These are phyloP conservation scores for Rhodophaea formosa DNA, from an alignment of 2,888 invertebrate genomes.

Conservation along the genomic window DNA sequence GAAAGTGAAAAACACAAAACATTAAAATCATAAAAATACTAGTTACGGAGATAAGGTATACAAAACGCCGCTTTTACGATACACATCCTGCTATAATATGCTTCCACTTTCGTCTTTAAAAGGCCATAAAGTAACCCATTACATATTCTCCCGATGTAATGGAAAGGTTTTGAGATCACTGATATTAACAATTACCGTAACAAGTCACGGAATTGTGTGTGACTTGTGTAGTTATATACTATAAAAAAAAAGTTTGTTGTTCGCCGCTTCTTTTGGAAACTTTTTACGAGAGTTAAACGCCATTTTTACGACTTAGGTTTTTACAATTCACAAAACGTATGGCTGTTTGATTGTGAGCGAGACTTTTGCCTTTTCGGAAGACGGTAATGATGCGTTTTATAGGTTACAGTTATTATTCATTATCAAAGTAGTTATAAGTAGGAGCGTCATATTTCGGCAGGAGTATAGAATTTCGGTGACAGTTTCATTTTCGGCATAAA, in stretches of 20 bases:
- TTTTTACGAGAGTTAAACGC: conserved; percentile 7
- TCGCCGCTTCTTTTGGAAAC: conserved; percentile 13
- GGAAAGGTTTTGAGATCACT: conserved; percentile 18
- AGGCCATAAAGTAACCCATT: conserved; percentile 17
- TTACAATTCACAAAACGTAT: conserved; percentile 10
- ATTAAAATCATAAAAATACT: background rate
- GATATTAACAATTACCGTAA: conserved; percentile 22
- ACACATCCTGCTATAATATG: conserved; percentile 6
- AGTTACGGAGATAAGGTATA: background rate
- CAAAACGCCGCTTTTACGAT: conserved; percentile 7
- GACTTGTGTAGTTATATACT: conserved; percentile 21
- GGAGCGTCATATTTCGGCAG: too few species aligned
- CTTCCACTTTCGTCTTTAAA: conserved; percentile 11
- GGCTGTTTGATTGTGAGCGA: background rate
- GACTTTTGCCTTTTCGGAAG: background rate
- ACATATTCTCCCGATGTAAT: conserved; percentile 17
- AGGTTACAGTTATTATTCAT: background rate
- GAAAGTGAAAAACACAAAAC: background rate
- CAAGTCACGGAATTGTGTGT: conserved; percentile 20
- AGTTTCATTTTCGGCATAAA: too few species aligned
- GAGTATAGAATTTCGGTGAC: too few species aligned
- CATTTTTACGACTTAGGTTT: conserved; percentile 7
- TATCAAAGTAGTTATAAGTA: too few species aligned
- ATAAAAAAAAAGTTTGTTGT: conserved; percentile 19
- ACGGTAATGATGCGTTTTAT: background rate